Conservation (phyloP, 2,113 vertebrate species). For the Scolopax mira region DNA sequence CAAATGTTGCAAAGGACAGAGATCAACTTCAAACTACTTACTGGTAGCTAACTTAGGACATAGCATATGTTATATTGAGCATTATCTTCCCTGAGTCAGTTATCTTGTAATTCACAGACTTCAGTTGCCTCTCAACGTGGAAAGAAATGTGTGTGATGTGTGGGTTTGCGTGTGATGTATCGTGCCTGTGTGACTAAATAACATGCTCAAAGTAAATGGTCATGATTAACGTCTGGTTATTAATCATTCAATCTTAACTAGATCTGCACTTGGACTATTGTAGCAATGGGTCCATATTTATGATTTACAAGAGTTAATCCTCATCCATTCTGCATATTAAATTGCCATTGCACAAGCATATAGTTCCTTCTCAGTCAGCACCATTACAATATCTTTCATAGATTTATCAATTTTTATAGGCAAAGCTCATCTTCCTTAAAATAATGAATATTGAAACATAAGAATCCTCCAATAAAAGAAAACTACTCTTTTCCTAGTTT, state of each 20-base stretch:
- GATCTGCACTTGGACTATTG: background rate
- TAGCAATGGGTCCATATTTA: background rate
- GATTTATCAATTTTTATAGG: background rate
- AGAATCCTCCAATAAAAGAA: background rate
- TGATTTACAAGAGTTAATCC: background rate
- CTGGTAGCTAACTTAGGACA: background rate
- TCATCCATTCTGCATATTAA: background rate
- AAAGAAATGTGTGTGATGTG: background rate
- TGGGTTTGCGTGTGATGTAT: background rate
- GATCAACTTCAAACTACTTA: background rate
- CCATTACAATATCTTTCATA: background rate
- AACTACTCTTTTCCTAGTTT: background rate
- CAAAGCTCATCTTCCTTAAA: background rate
- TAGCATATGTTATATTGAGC: background rate
- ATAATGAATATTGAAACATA: background rate
- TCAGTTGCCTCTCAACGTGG: background rate
- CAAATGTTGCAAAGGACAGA: fast-evolving
- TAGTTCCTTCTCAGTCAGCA: background rate
- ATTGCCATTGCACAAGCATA: background rate
- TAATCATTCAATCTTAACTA: background rate
- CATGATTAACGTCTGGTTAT: background rate
- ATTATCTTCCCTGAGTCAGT: background rate
- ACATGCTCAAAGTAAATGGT: background rate
- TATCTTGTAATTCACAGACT: background rate
- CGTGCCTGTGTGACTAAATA: background rate